Evolutionary conservation across 1,140 invertebrate genomes (phyloP).

Genomic region (Pseudomyrmex pallidus): DNA sequence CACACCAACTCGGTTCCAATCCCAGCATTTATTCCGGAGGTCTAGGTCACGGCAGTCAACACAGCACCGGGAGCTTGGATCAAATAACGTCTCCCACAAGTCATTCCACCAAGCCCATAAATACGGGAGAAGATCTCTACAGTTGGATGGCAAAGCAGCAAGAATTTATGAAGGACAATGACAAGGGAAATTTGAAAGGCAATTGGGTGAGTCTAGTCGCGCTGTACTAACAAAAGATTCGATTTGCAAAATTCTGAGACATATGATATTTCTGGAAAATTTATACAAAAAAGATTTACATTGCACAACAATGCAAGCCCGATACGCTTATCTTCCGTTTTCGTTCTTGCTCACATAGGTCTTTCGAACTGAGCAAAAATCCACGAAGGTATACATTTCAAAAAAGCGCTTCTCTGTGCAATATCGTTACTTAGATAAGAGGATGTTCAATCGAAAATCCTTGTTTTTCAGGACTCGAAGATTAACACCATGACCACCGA

Average conservation of each 20-base stretch:
- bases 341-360: constrained; percentile 74
- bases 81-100: constrained; percentile 80
- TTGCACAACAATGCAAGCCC: background rate
- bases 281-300: constrained; percentile 9
- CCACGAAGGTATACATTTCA: constrained; percentile 78
- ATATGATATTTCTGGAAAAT: background rate
- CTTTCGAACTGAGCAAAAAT: constrained; percentile 83
- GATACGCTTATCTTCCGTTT: background rate
- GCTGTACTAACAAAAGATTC: background rate
- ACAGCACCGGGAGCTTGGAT: constrained; percentile 83
- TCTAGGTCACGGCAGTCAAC: constrained; percentile 83
- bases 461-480: constrained; percentile 85
- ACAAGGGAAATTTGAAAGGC: constrained; percentile 83
- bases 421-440: background rate
- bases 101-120: constrained; percentile 78
- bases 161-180: constrained; percentile 86
- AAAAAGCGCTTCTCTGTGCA: background rate
- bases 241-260: background rate
- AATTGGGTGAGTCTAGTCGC: constrained; percentile 81
- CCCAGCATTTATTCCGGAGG: constrained; percentile 87
- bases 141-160: constrained; percentile 98
- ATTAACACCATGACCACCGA: constrained; percentile 87
- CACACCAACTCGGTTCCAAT: constrained; percentile 86
- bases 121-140: constrained; percentile 93
- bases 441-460: background rate